Conservation (phyloP, 2,113 vertebrate genomes). For the Dasyprocta punctata region DNA sequence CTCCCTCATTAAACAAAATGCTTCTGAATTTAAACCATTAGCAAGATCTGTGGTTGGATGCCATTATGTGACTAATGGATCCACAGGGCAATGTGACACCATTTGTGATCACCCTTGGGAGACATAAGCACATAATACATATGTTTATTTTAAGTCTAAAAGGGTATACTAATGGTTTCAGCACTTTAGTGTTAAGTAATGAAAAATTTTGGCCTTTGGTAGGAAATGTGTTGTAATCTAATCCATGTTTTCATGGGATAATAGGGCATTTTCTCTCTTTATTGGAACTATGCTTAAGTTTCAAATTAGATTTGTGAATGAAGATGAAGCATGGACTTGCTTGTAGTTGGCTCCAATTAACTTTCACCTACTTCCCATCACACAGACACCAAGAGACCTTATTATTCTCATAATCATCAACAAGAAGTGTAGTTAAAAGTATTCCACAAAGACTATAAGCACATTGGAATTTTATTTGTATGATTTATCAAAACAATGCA, state of each 20-base stretch:
- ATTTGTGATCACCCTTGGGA: slow-evolving; percentile 85
- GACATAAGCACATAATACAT: slow-evolving; percentile 84
- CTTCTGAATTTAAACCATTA: slow-evolving; percentile 88
- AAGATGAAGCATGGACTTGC: slow-evolving; percentile 57
- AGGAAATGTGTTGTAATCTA: slow-evolving; percentile 85
- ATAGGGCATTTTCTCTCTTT: slow-evolving; percentile 83
- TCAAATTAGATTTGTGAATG: slow-evolving; percentile 78
- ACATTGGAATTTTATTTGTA: neutral
- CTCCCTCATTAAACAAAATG: neutral
- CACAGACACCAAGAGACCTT: neutral
- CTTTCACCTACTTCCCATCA: neutral
- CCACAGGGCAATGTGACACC: slow-evolving; percentile 87
- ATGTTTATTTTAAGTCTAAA: slow-evolving; percentile 87
- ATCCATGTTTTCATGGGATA: slow-evolving; percentile 86
- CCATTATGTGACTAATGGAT: slow-evolving; percentile 90
- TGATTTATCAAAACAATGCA: neutral
- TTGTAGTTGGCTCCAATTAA: slow-evolving; percentile 52
- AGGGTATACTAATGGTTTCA: slow-evolving; percentile 89
- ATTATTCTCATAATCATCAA: neutral
- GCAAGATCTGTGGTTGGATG: slow-evolving; percentile 84
- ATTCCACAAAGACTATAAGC: neutral
- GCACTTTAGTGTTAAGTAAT: slow-evolving; percentile 89
- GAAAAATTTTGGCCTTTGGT: slow-evolving; percentile 74
- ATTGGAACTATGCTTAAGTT: slow-evolving; percentile 81
- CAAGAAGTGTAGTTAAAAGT: neutral